These are phyloP conservation scores for Manis javanica DNA, from an alignment of 2,797 vertebrate species.

Conservation along the genomic window DNA sequence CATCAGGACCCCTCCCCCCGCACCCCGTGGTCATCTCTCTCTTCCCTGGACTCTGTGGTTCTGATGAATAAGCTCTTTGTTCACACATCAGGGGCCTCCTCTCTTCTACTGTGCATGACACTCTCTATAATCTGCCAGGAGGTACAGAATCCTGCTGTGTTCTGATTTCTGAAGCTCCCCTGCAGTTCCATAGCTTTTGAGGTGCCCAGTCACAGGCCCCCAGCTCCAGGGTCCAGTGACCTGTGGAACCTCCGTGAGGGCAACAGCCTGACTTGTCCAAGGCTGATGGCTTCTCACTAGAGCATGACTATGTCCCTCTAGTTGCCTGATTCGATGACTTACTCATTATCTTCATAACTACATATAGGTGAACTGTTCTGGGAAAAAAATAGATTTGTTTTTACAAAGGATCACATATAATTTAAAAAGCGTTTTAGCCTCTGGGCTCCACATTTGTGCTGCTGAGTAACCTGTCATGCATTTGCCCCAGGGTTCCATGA, in stretches of 20 bases:
- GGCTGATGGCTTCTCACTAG: background rate
- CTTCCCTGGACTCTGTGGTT: too few relatives aligned
- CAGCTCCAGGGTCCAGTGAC: too few relatives aligned
- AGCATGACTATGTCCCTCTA: background rate
- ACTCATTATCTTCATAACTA: background rate
- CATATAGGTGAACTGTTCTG: background rate
- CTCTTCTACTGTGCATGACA: too few relatives aligned
- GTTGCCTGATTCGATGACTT: background rate
- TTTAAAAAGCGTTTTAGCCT: background rate
- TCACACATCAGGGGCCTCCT: background rate
- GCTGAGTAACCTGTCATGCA: background rate
- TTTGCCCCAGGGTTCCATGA: background rate
- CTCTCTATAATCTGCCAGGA: background rate
- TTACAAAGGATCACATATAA: background rate
- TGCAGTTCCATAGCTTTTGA: fast-evolving
- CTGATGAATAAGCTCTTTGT: background rate
- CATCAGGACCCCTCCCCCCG: too few relatives aligned
- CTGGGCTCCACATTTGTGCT: background rate
- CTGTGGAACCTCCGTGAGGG: background rate
- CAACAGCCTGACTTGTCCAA: background rate
- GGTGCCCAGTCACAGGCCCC: too few relatives aligned
- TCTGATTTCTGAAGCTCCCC: background rate
- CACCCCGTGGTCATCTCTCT: too few relatives aligned
- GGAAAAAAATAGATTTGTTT: background rate
- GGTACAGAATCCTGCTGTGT: too few relatives aligned